A percentile compares a stretch with the other conserved stretches of the same genome.
Conservation (phyloP, 2,113 vertebrate species). For the Chloroceryle aenea region DNA sequence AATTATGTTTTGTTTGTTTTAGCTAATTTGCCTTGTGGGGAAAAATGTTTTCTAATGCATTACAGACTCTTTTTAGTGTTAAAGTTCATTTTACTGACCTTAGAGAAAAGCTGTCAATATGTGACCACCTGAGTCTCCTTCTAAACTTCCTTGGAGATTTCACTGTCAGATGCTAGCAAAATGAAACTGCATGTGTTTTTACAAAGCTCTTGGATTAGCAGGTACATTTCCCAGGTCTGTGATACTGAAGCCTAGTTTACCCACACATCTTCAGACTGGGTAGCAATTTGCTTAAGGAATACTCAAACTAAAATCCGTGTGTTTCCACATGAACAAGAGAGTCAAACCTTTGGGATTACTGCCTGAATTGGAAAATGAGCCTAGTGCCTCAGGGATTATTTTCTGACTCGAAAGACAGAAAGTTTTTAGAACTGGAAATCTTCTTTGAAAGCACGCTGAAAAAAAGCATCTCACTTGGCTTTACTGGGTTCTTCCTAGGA, state of each 20-base stretch:
- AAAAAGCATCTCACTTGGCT: not conserved
- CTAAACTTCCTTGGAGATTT: not conserved
- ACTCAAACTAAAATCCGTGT: not conserved
- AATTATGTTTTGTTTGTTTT: conserved; percentile 44
- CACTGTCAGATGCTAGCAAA: not conserved
- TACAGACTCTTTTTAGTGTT: conserved; percentile 63
- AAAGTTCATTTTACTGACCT: conserved; percentile 68
- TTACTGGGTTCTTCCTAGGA: not conserved
- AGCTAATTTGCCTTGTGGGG: conserved; percentile 68
- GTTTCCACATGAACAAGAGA: not conserved
- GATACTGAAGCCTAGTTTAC: not conserved
- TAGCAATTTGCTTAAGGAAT: not conserved
- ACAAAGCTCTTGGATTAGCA: not conserved
- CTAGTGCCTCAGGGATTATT: not conserved
- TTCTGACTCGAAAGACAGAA: not conserved
- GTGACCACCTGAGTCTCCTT: not conserved
- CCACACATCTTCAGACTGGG: not conserved
- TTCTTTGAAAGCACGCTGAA: not conserved
- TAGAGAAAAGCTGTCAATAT: conserved; percentile 62
- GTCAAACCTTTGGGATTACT: not conserved
- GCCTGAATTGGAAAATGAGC: not conserved
- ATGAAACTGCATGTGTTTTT: not conserved
- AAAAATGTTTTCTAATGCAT: conserved; percentile 69
- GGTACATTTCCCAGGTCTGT: not conserved
- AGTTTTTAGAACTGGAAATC: not conserved